phyloP scores from a whole-genome alignment of 1,140 invertebrate species.

The Drosophila ogumai region DNA sequence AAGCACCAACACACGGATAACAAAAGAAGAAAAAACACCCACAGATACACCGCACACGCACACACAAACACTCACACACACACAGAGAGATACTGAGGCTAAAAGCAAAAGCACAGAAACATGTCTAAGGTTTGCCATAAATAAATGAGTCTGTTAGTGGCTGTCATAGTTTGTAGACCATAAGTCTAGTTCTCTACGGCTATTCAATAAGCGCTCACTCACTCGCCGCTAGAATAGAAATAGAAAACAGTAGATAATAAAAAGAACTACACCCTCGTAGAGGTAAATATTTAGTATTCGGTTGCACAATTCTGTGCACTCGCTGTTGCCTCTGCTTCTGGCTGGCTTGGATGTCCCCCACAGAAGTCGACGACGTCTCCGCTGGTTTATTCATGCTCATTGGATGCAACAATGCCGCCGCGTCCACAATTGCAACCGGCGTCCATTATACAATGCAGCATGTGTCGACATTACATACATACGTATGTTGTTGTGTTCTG shows the following conservation, averaged over 20 bases:
- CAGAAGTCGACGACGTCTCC: conserved; percentile 36
- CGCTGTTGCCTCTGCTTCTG: conserved; percentile 7
- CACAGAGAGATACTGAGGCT: conserved; percentile 28
- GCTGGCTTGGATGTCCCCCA: conserved; percentile 22
- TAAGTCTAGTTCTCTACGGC: conserved; percentile 59
- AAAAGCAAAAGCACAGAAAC: conserved; percentile 56
- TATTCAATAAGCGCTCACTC: conserved; percentile 67
- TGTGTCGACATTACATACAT: neutral
- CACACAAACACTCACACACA: conserved; percentile 35
- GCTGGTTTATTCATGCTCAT: conserved; percentile 41
- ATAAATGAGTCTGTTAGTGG: conserved; percentile 37
- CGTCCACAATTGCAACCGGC: conserved; percentile 34
- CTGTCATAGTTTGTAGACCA: conserved; percentile 47
- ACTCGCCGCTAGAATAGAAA: conserved; percentile 8
- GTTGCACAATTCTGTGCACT: conserved; percentile 47
- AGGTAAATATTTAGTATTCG: conserved; percentile 32
- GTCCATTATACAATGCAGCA: conserved; percentile 15
- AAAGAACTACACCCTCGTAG: neutral
- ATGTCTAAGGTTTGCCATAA: conserved; percentile 76
- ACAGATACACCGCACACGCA: conserved; percentile 17
- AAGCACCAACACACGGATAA: conserved; percentile 52
- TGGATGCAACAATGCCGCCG: conserved; percentile 41
- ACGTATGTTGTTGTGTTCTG: conserved; percentile 11
- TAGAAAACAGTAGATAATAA: conserved; percentile 11
- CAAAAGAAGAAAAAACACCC: conserved; percentile 21